phyloP scores from a whole-genome alignment of 2,113 vertebrate genomes.

The Scophthalmus maximus region DNA sequence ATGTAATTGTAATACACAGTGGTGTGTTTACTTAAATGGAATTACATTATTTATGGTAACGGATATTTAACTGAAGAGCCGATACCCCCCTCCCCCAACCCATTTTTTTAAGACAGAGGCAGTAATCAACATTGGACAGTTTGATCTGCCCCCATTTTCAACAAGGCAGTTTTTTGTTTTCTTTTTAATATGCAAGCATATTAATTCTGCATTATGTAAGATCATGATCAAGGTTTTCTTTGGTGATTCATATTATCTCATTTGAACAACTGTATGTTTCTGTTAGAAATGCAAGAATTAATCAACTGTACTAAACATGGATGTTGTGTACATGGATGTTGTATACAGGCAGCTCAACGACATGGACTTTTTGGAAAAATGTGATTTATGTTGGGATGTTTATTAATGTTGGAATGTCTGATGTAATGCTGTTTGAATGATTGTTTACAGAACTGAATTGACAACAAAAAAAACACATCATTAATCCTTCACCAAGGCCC shows the following conservation, averaged over 20 bases:
- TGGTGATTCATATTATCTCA: neutral
- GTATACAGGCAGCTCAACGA: neutral
- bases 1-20: constrained; percentile 62
- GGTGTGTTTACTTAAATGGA: constrained; percentile 57
- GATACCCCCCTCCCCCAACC: neutral
- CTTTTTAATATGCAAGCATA: neutral
- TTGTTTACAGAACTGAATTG: neutral
- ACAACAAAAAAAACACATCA: neutral
- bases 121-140: constrained; percentile 16
- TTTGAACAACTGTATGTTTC: neutral
- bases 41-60: constrained; percentile 61
- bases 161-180: neutral
- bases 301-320: neutral
- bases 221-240: constrained; percentile 24
- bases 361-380: neutral
- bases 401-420: neutral
- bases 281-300: neutral
- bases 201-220: constrained; percentile 21
- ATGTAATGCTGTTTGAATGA: neutral
- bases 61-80: constrained; percentile 47
- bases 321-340: neutral
- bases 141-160: constrained; percentile 19
- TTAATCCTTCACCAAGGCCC: neutral
- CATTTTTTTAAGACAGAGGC: constrained; percentile 2
- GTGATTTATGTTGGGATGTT: no score